Base-by-base conservation (phyloP, 1,140 invertebrate genomes). In the Neodiprion virginianus region DNA sequence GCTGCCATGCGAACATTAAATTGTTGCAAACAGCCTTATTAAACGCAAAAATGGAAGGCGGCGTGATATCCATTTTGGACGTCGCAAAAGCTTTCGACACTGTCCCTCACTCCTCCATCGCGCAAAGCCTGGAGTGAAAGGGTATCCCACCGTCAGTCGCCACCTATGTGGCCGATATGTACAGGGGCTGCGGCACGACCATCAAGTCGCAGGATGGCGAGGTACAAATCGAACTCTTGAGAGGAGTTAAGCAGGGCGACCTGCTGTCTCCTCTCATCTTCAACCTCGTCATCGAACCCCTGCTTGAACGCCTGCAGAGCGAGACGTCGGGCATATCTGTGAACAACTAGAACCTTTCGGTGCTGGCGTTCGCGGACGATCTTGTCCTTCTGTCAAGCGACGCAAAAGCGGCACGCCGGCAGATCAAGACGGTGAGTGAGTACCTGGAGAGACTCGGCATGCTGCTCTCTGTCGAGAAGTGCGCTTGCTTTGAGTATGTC, bases 201-300 rank as follows among this genome's bases (percentile, higher is more conserved):
- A 73, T 73, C 47, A 28, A n/a, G 21, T 10, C 7, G 61, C n/a
- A 11, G 10, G 11, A 5, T 10, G 72, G 72, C 72, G 7, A 68
- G 23, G 49, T 65, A 2, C 1, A n/a, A 12, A 76, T 81, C 1
- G 14, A 21, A 14, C 68, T 83, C 49, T 69, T 77, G 17, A 76
- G 82, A 61, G 88, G 85, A 9, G 86, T 89, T 0, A 83, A 86
- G 72, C 88, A 89, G 76, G 87, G 87, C 1, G 86, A 87, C 72
- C 82, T 83, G 5, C 75, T 87, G 0, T 80, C 78, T 9, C 85
- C 85, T 3, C 71, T 84, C 4, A 75, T 87, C 8, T 88, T 88
- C 68, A 86, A 86, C 67, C 67, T 84, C 21, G 79, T 83, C 0
- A 75, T 88, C 17, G 84, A 88, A 67, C 78, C 80, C 7, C 50